A percentile compares a stretch with the other conserved stretches of the same genome.
phyloP scores from a whole-genome alignment of 2,113 vertebrate species.

The Numenius arquata region DNA sequence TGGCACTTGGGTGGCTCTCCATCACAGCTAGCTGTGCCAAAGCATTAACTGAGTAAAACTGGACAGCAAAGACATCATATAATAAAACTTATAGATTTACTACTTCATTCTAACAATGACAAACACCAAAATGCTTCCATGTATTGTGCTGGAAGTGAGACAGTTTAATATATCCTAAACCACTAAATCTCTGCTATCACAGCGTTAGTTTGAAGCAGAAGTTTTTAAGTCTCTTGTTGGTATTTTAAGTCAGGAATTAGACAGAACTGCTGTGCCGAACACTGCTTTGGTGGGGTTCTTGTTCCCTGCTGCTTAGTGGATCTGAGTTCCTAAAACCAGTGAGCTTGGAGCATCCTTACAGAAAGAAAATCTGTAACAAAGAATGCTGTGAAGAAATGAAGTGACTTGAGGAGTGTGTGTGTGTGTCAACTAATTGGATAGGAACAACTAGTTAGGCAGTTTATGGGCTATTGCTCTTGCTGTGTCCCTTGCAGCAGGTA shows the following conservation, averaged over 20 bases:
- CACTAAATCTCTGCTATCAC: background rate
- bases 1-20: background rate
- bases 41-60: background rate
- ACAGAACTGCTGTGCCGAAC: background rate
- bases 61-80: background rate
- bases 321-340: background rate
- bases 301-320: background rate
- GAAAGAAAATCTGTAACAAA: background rate
- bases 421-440: constrained; percentile 18
- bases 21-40: background rate
- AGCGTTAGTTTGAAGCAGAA: background rate
- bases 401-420: background rate
- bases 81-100: background rate
- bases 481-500: background rate
- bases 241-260: background rate
- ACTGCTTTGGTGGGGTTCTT: background rate
- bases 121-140: background rate
- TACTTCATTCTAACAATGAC: background rate
- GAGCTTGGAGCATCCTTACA: background rate
- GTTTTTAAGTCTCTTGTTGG: background rate
- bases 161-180: background rate
- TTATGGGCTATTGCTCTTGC: background rate
- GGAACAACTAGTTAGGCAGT: constrained; percentile 28
- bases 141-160: background rate
- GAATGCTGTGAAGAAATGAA: background rate